Evolutionary conservation across 1,140 invertebrate genomes (phyloP).

Genomic region (Drosophila triauraria): DNA sequence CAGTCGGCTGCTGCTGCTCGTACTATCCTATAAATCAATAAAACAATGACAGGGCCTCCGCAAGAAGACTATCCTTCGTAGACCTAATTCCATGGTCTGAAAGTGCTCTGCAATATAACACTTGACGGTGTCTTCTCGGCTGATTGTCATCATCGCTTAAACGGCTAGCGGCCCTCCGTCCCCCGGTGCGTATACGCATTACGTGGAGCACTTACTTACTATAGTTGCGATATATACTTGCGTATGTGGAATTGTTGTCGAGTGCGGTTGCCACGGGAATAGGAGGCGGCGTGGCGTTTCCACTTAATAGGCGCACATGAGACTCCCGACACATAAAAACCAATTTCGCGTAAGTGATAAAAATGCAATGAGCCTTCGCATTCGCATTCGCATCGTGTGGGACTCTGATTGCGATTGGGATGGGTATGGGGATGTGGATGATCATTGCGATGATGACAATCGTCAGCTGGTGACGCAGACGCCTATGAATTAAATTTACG

Average conservation of each 20-base stretch:
- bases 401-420: constrained; percentile 39
- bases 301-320: constrained; percentile 81
- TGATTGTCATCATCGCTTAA: constrained; percentile 81
- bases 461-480: constrained; percentile 66
- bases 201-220: constrained; percentile 17
- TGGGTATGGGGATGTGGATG: constrained; percentile 26
- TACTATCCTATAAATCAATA: constrained; percentile 73
- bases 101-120: constrained; percentile 40
- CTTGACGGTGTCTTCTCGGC: constrained; percentile 57
- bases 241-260: constrained; percentile 55
- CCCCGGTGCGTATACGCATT: constrained; percentile 22
- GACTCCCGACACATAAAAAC: constrained; percentile 77
- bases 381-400: constrained; percentile 18
- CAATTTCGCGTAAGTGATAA: constrained; percentile 83
- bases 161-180: constrained; percentile 44
- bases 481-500: constrained; percentile 78
- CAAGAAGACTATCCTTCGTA: constrained; percentile 19
- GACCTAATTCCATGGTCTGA: constrained; percentile 16
- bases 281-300: constrained; percentile 66
- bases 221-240: constrained; percentile 42
- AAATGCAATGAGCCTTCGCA: constrained; percentile 79
- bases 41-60: constrained; percentile 53
- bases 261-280: constrained; percentile 43
- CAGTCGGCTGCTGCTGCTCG: constrained; percentile 32
- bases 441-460: constrained; percentile 48